Evolutionary conservation across 2,888 invertebrate species (phyloP).

Genomic region (Sarcophaga rosellei): DNA sequence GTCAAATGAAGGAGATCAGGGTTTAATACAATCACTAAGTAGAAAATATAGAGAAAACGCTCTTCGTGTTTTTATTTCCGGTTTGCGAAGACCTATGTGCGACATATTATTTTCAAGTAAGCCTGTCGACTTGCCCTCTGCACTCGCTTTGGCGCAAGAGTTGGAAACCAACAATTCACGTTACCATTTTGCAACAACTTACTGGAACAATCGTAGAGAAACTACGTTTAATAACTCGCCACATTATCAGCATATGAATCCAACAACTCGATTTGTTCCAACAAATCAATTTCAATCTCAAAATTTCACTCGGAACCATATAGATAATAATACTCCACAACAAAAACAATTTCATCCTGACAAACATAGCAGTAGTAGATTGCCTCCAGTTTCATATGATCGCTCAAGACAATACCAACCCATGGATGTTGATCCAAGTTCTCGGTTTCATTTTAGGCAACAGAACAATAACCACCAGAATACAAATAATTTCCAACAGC

Average conservation of each 20-base stretch:
- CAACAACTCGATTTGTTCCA: not conserved
- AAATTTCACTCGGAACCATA: not conserved
- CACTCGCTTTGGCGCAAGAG: too few species aligned
- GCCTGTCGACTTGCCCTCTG: conserved; percentile 8
- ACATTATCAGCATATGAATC: too few species aligned
- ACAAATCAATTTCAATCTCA: not conserved
- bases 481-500: not conserved
- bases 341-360: not conserved
- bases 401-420: conserved; percentile 21
- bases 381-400: not conserved
- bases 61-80: too few species aligned
- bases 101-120: conserved; percentile 25
- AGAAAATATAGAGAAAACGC: too few species aligned
- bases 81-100: conserved; percentile 15
- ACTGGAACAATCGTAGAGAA: too few species aligned
- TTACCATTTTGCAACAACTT: too few species aligned
- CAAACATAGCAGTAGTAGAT: not conserved
- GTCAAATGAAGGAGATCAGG: too few species aligned
- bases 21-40: too few species aligned
- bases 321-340: not conserved
- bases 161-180: not conserved
- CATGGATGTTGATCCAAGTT: conserved; percentile 32
- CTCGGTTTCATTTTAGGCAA: conserved; percentile 14
- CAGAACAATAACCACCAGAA: conserved; percentile 30
- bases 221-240: too few species aligned